A percentile compares a stretch with the other conserved stretches of the same genome.
Conservation (phyloP, 1,140 invertebrate species). For the Saccostrea cuccullata region DNA sequence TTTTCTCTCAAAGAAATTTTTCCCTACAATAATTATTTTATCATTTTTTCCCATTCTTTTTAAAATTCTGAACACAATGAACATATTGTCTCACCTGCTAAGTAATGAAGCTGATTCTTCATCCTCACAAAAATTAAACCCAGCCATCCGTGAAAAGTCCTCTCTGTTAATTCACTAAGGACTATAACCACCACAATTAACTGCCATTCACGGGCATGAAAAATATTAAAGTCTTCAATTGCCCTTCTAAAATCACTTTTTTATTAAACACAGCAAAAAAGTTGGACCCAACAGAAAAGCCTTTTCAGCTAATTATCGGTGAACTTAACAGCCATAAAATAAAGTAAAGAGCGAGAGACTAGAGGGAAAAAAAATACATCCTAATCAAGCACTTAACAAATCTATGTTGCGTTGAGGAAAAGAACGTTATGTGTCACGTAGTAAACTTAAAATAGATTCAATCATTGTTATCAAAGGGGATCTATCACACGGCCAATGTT, state of each 20-base stretch:
- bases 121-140: neutral
- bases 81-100: neutral
- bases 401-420: constrained; percentile 4
- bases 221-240: neutral
- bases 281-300: neutral
- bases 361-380: neutral
- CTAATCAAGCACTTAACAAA: constrained; percentile 4
- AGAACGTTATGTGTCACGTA: constrained; percentile 21
- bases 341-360: neutral
- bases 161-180: neutral
- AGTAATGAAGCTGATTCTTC: neutral
- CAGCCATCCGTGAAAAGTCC: neutral
- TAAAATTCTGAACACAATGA: neutral
- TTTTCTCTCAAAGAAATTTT: too few species aligned
- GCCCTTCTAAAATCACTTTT: neutral
- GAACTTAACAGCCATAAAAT: neutral
- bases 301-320: neutral
- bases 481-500: neutral
- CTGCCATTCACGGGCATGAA: neutral
- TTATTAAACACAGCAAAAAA: constrained; percentile 11
- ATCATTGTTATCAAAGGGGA: constrained; percentile 35
- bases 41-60: neutral
- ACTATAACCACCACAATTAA: neutral
- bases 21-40: neutral
- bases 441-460: constrained; percentile 24